phyloP scores from a whole-genome alignment of 2,113 vertebrate species.

The Amblyornis subalaris region DNA sequence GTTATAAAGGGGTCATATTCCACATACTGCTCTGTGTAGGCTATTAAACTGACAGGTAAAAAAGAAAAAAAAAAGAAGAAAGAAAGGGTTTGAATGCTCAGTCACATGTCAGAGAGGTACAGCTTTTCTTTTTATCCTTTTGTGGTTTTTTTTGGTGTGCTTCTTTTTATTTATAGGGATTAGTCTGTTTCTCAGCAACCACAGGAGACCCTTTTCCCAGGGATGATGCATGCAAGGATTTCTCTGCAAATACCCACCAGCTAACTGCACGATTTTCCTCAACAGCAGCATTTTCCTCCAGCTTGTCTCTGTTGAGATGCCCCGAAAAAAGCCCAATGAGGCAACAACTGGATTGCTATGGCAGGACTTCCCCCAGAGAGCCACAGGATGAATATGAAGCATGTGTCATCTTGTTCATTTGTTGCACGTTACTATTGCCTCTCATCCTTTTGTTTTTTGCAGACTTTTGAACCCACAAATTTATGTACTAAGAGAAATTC shows the following conservation, averaged over 20 bases:
- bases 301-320: background rate
- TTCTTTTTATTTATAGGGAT: background rate
- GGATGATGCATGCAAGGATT: background rate
- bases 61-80: background rate
- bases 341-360: background rate
- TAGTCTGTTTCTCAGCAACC: background rate
- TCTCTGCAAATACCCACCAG: background rate
- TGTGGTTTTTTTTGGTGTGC: background rate
- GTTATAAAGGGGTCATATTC: constrained; percentile 91
- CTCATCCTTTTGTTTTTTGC: background rate
- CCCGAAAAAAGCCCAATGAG: background rate
- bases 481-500: background rate
- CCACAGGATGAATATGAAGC: background rate
- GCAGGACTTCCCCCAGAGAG: background rate
- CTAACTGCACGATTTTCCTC: background rate
- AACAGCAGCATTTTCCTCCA: background rate
- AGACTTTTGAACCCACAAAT: background rate
- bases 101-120: background rate
- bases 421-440: background rate
- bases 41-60: constrained; percentile 79
- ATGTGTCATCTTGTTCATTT: background rate
- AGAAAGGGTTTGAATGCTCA: background rate
- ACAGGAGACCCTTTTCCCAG: background rate
- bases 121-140: background rate
- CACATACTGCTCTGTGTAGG: constrained; percentile 89